Base-by-base conservation (phyloP, 2,888 invertebrate species). In the Platypus cylindrus region DNA sequence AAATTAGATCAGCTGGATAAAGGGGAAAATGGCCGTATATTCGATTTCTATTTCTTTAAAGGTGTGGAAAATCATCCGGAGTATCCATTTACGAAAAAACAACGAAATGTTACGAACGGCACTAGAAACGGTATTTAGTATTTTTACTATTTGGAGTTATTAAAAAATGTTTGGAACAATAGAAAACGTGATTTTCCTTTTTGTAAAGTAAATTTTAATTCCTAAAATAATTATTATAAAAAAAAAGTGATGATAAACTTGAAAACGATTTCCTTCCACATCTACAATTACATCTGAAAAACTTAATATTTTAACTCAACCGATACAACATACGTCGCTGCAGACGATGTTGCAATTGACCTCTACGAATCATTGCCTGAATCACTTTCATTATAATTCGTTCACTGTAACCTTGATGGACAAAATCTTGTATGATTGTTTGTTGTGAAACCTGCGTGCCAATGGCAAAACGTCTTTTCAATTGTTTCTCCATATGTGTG, bases 361-460 rank as follows among this genome's bases (percentile, higher is more conserved):
- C 98, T 11, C 95, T 73, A 17, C 93, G 71, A 47, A 98, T 82
- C 91, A 97, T 90, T 8, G 85, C 80, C 50, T 86, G 77, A 47
- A 98, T 78, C 9, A 98, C 97, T 66, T 93, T 95, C 39, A 77
- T 64, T 38, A 98, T 76, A 3, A 84, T 74, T 36, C 80, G 68
- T 58, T 93, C 91, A 0, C 85, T 79, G 59, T 89, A 94, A 60
- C 86, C 84, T 62, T 91, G 81, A 8, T 74, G 69, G 3, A 73
- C 58, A 52, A 83, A 84, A 63, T 95, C 94, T 54, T 89, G 84
- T 17, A 98, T 69, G 46, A 98, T 89, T 45, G 81, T 85, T 55
- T 89, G 84, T 56, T 95, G 90, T 0, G 95, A 93, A 0, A 95
- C 90, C 64, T 91, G 93, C 1, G 90, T 85, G n/a, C 95, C 95